Evolutionary conservation across 2,797 vertebrate genomes (phyloP).

Genomic region (Chiloscyllium punctatum): DNA sequence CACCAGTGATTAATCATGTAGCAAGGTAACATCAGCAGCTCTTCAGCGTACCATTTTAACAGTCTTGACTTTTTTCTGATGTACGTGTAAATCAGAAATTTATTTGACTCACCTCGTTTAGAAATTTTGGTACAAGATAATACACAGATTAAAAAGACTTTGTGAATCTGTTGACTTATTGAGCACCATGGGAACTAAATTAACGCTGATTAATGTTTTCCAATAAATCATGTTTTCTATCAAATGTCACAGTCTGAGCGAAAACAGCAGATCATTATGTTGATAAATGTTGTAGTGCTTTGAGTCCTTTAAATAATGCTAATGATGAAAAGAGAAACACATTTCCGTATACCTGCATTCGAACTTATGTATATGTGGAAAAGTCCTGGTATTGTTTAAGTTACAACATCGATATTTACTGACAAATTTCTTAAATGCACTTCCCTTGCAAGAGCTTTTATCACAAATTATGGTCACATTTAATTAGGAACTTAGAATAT

Average conservation of each 20-base stretch:
- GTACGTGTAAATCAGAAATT: not conserved
- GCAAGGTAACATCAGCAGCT: constrained; percentile 66
- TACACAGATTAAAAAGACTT: not conserved
- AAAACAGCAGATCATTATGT: not conserved
- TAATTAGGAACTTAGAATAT: not conserved
- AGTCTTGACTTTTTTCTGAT: not conserved
- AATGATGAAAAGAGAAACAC: not conserved
- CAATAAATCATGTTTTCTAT: not conserved
- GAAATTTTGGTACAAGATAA: not conserved
- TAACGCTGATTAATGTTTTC: not conserved
- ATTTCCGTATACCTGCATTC: not conserved
- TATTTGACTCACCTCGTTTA: not conserved
- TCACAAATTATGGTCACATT: not conserved
- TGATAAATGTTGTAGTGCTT: not conserved
- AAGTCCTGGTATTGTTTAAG: not conserved
- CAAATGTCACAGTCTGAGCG: too few species aligned
- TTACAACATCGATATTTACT: not conserved
- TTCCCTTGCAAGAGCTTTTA: not conserved
- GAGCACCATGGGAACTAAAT: not conserved
- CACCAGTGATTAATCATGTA: constrained; percentile 86
- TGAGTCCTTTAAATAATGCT: not conserved
- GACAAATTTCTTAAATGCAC: not conserved
- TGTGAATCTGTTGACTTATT: not conserved
- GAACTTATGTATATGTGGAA: not conserved
- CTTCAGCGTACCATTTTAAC: not conserved